phyloP scores from a whole-genome alignment of 2,113 vertebrate genomes.

The Semnornis frantzii region DNA sequence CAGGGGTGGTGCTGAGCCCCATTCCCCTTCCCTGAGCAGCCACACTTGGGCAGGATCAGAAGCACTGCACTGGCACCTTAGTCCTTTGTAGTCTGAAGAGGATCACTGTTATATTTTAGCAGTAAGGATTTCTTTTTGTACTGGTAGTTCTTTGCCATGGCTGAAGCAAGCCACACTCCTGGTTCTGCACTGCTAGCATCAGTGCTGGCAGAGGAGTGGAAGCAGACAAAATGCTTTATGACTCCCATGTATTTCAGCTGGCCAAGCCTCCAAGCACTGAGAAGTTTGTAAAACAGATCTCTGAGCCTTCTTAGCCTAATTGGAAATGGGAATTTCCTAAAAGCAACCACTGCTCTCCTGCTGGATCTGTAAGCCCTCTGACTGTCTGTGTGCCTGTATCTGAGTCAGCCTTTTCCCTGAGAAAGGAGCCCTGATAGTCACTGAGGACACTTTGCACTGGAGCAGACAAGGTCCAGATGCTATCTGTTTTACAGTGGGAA shows the following conservation, averaged over 20 bases:
- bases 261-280: neutral
- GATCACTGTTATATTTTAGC: neutral
- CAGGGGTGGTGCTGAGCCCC: rapidly evolving
- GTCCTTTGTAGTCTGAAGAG: neutral
- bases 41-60: neutral
- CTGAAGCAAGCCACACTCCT: neutral
- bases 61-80: neutral
- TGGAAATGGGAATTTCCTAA: neutral
- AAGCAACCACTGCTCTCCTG: neutral
- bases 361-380: neutral
- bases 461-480: neutral
- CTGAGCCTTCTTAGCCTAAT: neutral
- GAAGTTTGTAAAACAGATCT: neutral
- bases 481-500: neutral
- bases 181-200: neutral
- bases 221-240: neutral
- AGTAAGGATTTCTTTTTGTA: neutral
- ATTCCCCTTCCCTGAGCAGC: rapidly evolving
- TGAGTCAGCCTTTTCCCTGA: neutral
- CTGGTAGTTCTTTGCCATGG: neutral
- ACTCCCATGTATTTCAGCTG: neutral
- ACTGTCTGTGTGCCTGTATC: rapidly evolving
- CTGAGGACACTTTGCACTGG: rapidly evolving
- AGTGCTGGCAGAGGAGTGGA: neutral
- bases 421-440: neutral